Conservation (phyloP, 2,797 vertebrate species). For the Trachurus trachurus region DNA sequence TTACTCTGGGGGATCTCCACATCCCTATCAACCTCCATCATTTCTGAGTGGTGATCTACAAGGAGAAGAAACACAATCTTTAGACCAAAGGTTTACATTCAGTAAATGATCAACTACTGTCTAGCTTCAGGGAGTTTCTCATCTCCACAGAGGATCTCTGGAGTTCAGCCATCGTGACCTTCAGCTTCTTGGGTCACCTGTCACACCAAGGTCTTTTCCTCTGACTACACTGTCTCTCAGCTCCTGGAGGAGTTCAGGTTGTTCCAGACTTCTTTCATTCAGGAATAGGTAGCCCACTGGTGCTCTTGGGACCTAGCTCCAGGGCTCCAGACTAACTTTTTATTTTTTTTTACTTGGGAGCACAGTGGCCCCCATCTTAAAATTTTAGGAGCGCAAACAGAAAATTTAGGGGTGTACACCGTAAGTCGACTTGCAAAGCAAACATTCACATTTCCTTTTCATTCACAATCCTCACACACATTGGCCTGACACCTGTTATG, state of each 20-base stretch:
- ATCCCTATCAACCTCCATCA: conserved; percentile 98
- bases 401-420: too few species aligned
- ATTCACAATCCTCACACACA: too few species aligned
- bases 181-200: not conserved
- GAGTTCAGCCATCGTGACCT: too few species aligned
- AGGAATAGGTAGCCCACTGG: not conserved
- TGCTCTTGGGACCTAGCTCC: not conserved
- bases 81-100: not conserved
- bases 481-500: too few species aligned
- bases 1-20: conserved; percentile 98
- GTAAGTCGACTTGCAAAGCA: too few species aligned
- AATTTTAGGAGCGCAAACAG: too few species aligned
- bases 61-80: not conserved
- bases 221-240: too few species aligned
- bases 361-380: too few species aligned
- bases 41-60: conserved; percentile 95
- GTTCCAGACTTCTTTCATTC: not conserved
- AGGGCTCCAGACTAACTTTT: too few species aligned
- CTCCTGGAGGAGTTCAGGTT: not conserved
- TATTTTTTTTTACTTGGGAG: too few species aligned
- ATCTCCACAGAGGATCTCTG: not conserved
- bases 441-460: too few species aligned
- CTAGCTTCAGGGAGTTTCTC: not conserved
- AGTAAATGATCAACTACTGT: not conserved
- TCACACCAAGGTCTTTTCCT: not conserved